Percentiles rank a stretch among this genome's conserved stretches.
Conservation (phyloP, 2,888 invertebrate genomes). For the Drosophila siamana region DNA sequence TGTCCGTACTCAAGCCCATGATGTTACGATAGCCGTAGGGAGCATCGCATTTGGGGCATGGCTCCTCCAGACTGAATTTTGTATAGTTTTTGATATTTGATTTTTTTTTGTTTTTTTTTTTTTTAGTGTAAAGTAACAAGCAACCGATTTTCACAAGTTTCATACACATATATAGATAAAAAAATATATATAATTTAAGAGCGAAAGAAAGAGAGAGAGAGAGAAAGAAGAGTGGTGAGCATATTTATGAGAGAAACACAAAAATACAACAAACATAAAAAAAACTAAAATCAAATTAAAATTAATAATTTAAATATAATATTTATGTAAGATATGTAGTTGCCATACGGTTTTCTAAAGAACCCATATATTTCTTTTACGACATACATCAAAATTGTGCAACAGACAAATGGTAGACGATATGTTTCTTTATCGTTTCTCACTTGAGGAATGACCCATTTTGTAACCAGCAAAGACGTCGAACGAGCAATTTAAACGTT, state of each 20-base stretch:
- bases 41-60: slow-evolving; percentile 93
- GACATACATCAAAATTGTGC: slow-evolving; percentile 46
- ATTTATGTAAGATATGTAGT: slow-evolving; percentile 1
- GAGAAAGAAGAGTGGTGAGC: slow-evolving; percentile 48
- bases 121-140: slow-evolving; percentile 49
- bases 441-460: not conserved
- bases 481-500: not conserved
- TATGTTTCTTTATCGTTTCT: slow-evolving; percentile 13
- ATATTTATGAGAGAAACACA: slow-evolving; percentile 41
- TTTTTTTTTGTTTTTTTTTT: slow-evolving; percentile 40
- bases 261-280: slow-evolving; percentile 16
- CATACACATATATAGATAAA: slow-evolving; percentile 44
- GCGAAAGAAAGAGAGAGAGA: slow-evolving; percentile 40
- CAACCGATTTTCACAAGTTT: slow-evolving; percentile 46
- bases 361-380: slow-evolving; percentile 25
- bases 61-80: slow-evolving; percentile 88
- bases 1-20: slow-evolving; percentile 94
- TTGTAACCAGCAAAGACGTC: slow-evolving; percentile 6
- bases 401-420: slow-evolving; percentile 29
- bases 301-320: slow-evolving; percentile 11
- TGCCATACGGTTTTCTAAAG: not conserved
- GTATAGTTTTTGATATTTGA: slow-evolving; percentile 33
- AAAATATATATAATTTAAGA: slow-evolving; percentile 33
- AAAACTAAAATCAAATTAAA: slow-evolving; percentile 29
- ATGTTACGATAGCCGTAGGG: slow-evolving; percentile 98